Evolutionary conservation across 2,113 vertebrate genomes (phyloP).

Genomic region (Alexandromys fortis): DNA sequence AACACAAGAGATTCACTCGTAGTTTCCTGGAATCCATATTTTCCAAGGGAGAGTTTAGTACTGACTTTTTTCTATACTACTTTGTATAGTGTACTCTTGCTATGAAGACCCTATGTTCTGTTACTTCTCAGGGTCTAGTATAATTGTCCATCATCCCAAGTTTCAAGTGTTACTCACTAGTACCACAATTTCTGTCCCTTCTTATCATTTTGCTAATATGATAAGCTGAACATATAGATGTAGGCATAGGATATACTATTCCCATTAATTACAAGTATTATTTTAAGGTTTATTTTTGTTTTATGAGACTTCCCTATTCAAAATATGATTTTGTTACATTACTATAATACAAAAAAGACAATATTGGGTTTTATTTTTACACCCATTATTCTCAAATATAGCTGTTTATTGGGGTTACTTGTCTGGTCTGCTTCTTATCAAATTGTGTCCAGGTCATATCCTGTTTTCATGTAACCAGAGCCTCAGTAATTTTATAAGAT

Average conservation of each 20-base stretch:
- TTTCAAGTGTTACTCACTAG: slow-evolving; percentile 1
- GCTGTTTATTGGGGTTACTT: background rate
- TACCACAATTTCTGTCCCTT: background rate
- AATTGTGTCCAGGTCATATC: background rate
- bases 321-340: background rate
- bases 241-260: background rate
- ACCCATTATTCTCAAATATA: background rate
- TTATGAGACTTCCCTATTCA: background rate
- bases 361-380: slow-evolving; percentile 5
- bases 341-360: background rate
- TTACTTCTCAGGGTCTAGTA: background rate
- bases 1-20: background rate
- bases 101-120: background rate
- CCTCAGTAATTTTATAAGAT: background rate
- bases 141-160: background rate
- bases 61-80: background rate
- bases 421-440: background rate
- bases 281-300: slow-evolving; percentile 17
- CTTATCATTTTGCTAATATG: slow-evolving; percentile 19
- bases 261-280: background rate
- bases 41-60: slow-evolving; percentile 16
- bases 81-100: background rate
- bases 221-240: background rate
- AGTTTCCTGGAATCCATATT: background rate
- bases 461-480: slow-evolving; percentile 17